phyloP scores from a whole-genome alignment of 2,113 vertebrate genomes.

The Cichladusa arquata region DNA sequence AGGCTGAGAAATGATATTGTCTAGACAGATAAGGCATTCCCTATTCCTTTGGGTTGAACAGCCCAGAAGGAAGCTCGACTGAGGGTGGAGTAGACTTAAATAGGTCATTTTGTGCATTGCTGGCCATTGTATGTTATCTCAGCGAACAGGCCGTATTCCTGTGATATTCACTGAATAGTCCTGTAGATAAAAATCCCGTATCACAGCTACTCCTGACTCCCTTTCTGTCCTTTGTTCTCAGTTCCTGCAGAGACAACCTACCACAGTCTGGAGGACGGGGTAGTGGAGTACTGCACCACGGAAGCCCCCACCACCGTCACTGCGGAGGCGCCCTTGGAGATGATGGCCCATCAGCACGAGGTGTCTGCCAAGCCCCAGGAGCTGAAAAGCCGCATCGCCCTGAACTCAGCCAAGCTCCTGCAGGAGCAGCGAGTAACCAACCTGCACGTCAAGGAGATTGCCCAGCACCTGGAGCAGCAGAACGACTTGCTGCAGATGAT shows the following conservation, averaged over 20 bases:
- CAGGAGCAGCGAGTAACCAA: slow-evolving; percentile 97
- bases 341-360: slow-evolving; percentile 81
- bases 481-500: slow-evolving; percentile 94
- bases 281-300: slow-evolving; percentile 93
- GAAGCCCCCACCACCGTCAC: slow-evolving; percentile 80
- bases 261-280: slow-evolving; percentile 88
- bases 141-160: slow-evolving; percentile 6
- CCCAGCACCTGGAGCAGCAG: slow-evolving; percentile 94
- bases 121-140: slow-evolving; percentile 55
- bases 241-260: slow-evolving; percentile 87
- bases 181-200: background rate
- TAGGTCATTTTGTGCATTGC: background rate
- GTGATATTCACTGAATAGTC: slow-evolving; percentile 7
- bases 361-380: slow-evolving; percentile 88
- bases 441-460: slow-evolving; percentile 92
- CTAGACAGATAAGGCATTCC: slow-evolving; percentile 12
- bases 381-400: slow-evolving; percentile 92
- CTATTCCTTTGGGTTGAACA: background rate
- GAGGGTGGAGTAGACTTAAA: slow-evolving; percentile 54
- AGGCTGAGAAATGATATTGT: background rate
- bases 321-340: slow-evolving; percentile 82
- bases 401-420: slow-evolving; percentile 93
- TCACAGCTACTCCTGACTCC: background rate
- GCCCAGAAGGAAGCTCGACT: background rate
- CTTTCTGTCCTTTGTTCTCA: slow-evolving; percentile 52